Conservation (phyloP, 2,888 invertebrate genomes). For the Globia sparganii region DNA sequence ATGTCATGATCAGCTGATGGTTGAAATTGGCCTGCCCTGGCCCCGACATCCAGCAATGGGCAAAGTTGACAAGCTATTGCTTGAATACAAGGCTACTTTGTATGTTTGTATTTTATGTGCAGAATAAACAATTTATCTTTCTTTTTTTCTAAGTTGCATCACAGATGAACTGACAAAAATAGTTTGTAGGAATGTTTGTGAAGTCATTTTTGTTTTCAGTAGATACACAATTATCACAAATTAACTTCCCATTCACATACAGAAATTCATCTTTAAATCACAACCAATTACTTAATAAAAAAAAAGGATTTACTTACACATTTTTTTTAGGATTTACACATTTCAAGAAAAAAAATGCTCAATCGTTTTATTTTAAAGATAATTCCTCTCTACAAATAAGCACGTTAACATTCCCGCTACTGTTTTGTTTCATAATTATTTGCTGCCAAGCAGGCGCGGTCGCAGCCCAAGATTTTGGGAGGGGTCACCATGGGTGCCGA, state of each 20-base stretch:
- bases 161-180: neutral
- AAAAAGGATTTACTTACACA: no score
- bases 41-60: neutral
- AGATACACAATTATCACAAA: neutral
- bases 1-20: neutral
- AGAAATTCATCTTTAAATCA: neutral
- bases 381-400: neutral
- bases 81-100: neutral
- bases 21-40: neutral
- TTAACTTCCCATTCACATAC: neutral
- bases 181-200: neutral
- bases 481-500: no score
- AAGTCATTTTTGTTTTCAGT: neutral
- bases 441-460: conserved; percentile 60
- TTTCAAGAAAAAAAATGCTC: neutral
- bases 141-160: neutral
- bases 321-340: no score
- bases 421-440: conserved; percentile 59
- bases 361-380: neutral
- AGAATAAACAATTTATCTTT: neutral
- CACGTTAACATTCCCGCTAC: conserved; percentile 12
- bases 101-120: no score
- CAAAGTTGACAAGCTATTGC: neutral
- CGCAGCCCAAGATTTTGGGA: no score
- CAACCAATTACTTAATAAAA: no score